A percentile compares a stretch with the other conserved stretches of the same genome.
phyloP scores from a whole-genome alignment of 2,888 invertebrate species.

The Conus canariensis region DNA sequence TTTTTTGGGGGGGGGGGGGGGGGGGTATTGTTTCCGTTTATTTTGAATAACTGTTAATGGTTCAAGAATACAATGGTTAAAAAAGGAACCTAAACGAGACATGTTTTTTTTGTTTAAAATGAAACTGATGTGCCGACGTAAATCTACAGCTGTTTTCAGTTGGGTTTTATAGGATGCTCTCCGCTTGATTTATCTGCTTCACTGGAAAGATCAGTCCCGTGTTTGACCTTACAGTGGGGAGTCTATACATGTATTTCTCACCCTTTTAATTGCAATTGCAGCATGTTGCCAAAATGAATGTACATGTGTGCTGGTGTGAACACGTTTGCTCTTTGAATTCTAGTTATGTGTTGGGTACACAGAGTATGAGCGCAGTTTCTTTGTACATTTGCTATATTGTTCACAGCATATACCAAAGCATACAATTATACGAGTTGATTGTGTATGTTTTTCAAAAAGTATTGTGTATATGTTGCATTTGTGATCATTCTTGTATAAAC shows the following conservation, averaged over 20 bases:
- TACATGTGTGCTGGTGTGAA: neutral
- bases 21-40: no score
- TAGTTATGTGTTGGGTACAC: neutral
- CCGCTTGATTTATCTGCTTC: no score
- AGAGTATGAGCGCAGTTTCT: neutral
- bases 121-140: no score
- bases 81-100: no score
- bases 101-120: no score
- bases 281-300: constrained; percentile 7
- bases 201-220: no score
- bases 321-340: neutral
- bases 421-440: neutral
- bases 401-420: constrained; percentile 28
- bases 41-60: no score
- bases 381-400: neutral
- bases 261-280: neutral
- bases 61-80: no score
- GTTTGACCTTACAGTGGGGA: no score
- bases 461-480: constrained; percentile 20
- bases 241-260: neutral
- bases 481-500: constrained; percentile 19
- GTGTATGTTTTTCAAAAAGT: neutral
- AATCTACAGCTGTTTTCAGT: no score
- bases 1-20: no score
- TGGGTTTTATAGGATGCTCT: no score